These are phyloP conservation scores for Diacarnus erythraeanus DNA, from an alignment of 37 sponge, comb jelly and placozoan genomes.

Conservation along the genomic window DNA sequence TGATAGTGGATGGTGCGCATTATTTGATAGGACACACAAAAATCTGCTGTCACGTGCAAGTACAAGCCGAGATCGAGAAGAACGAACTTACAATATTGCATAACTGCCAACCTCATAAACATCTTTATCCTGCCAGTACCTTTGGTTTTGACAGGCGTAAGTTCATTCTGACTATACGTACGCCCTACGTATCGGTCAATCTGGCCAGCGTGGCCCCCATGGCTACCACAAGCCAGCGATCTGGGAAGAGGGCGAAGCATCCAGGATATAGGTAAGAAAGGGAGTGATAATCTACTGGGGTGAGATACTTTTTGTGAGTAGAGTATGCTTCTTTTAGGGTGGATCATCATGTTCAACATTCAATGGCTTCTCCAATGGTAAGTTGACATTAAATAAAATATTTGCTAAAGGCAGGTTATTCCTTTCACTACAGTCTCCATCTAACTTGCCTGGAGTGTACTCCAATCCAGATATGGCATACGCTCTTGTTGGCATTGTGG, in stretches of 20 bases:
- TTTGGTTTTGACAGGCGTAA: no score
- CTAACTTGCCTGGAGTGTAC: slow-evolving; percentile 15
- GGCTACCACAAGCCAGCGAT: slow-evolving; percentile 8
- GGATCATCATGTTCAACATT: background rate
- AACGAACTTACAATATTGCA: no score
- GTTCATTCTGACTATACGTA: no score
- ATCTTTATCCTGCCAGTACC: no score
- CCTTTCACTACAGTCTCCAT: background rate
- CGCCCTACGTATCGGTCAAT: background rate
- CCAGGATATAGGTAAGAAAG: background rate
- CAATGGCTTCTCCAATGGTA: background rate
- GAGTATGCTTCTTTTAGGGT: no score
- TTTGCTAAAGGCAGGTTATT: background rate
- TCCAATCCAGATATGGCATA: slow-evolving; percentile 14
- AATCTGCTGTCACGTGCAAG: background rate
- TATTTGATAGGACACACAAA: background rate
- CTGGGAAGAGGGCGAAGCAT: background rate
- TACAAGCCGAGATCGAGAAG: no score
- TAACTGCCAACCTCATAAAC: no score
- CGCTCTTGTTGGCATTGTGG: slow-evolving; percentile 10
- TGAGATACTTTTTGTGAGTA: no score
- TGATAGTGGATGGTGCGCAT: background rate
- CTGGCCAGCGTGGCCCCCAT: background rate
- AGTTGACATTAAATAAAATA: background rate
- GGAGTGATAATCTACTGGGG: no score